Base-by-base conservation (phyloP, 1,140 invertebrate species). In the Bombus picipes region DNA sequence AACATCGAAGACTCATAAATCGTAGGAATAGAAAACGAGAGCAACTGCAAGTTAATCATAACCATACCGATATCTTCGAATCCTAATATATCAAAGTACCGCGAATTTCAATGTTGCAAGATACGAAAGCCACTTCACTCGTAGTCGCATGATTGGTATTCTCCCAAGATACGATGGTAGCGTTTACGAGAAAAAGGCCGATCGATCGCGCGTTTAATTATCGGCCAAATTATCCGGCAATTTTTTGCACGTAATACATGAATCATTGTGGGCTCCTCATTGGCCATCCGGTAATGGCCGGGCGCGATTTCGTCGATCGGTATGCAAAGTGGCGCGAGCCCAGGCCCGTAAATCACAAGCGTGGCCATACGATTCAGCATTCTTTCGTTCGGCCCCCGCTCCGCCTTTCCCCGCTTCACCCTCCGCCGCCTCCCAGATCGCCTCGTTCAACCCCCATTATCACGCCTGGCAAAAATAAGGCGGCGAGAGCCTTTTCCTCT, bases 191-290 rank as follows among this genome's bases (percentile, higher is more conserved):
- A 77, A 59, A 59, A 68, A 0, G 62, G 66, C 10, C 59, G 37
- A 80, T 89, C 81, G 78, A 62, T 76, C n/a, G 80, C 68, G 34
- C 66, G 78, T 83, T 90, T 88, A 90, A 90, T 90, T 90, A 86
- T 47, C 53, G 32, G 39, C 71, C n/a, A 90, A 90, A 90, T 90
- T 88, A 85, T 89, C 75, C 65, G 66, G 77, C 78, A 89, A 92
- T 93, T 92, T 92, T 92, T 89, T 82, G 87, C 90, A 86, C 85
- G 85, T 84, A 90, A 87, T 71, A 75, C 80, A 88, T 90, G 88
- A 85, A 91, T 88, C 87, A 89, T 72, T 43, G 71, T 53, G 68
- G 57, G 43, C 74, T 73, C 34, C 66, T 76, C 62, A 76, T 77
- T 88, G 86, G 83, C 86, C 83, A 80, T 85, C 88, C 74, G 74